Percentiles rank a stretch among this genome's conserved stretches.
These are phyloP conservation scores for Spatulosminthurus flaviceps DNA, from an alignment of 2,888 invertebrate species.

Conservation along the genomic window DNA sequence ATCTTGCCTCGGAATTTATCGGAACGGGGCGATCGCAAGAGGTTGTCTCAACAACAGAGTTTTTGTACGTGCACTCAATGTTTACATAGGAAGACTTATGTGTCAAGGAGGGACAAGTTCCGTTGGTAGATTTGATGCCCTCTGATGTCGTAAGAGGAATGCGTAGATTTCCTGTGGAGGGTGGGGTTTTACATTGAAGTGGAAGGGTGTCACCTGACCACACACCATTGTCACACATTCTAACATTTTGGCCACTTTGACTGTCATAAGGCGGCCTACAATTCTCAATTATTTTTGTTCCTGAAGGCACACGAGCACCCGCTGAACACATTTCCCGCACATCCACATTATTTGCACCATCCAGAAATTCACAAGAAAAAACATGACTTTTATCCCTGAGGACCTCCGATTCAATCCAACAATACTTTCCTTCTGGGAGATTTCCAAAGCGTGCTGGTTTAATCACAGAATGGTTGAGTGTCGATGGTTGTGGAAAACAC, in stretches of 20 bases:
- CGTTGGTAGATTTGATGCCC: background rate
- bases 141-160: too few species aligned
- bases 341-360: background rate
- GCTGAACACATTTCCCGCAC: background rate
- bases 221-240: slow-evolving; percentile 12
- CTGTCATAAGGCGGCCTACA: slow-evolving; percentile 24
- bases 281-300: background rate
- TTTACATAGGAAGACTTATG: background rate
- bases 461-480: too few species aligned
- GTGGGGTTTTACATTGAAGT: background rate
- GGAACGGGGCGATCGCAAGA: slow-evolving; percentile 24
- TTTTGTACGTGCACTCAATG: slow-evolving; percentile 21
- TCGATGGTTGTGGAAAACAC: too few species aligned
- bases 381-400: background rate
- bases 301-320: background rate
- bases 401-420: background rate
- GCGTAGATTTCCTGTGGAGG: background rate
- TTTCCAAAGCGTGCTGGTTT: too few species aligned
- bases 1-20: slow-evolving; percentile 57
- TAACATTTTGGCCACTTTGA: background rate
- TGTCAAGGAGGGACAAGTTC: background rate
- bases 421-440: background rate
- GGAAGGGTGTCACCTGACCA: background rate
- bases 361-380: slow-evolving; percentile 30
- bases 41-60: background rate